Base-by-base conservation (phyloP, 2,113 vertebrate species). In the Tympanuchus pallidicinctus region DNA sequence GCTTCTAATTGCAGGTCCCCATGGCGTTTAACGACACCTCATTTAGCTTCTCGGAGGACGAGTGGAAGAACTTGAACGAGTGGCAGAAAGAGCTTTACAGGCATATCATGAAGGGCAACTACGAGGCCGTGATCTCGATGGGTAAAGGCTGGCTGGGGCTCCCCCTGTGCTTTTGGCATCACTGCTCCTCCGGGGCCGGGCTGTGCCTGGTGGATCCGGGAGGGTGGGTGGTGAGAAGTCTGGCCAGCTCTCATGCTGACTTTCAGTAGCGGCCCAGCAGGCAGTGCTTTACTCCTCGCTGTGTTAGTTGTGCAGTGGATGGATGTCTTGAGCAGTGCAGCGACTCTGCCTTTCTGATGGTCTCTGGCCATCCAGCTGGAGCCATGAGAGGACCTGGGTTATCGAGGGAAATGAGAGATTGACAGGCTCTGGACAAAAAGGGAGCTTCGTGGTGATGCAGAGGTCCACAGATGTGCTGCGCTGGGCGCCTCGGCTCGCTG, bases 71-170 rank as follows among this genome's bases (percentile, higher is more conserved):
- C 91, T 83, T 98, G 75, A 97, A 97, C 0, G 97, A 98, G 70
- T 98, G 97, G 97, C 98, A 98, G 95, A 98, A 98, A 92, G 98
- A 98, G 70, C 98, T 98, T 12, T 98, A 98, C 94, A 96, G 97
- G 87, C 97, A 98, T 6, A 97, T 98, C 91, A 98, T 98, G 98
- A 93, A 97, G 16, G 97, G 97, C 93, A 98, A 98, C 97, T 98
- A 98, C 5, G 97, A 98, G 89, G 98, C 98, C 2, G 97, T 98
- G 94, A 95, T 98, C 50, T 98, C 98, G 11, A 97, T 98, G 96
- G 98, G 98, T 98, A 97, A 98, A 89, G 47, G 36, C 3, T 5
- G 70, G 59, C 78, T 34, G 52, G 92, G 69, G 2, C 54, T 80
- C 45, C 38, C 54, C 75, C 56, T 14, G 50, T 52, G 79, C 64